Percentiles rank a stretch among this genome's conserved stretches.
phyloP scores from a whole-genome alignment of 2,888 invertebrate species.

The Hipparchia sbordonii region DNA sequence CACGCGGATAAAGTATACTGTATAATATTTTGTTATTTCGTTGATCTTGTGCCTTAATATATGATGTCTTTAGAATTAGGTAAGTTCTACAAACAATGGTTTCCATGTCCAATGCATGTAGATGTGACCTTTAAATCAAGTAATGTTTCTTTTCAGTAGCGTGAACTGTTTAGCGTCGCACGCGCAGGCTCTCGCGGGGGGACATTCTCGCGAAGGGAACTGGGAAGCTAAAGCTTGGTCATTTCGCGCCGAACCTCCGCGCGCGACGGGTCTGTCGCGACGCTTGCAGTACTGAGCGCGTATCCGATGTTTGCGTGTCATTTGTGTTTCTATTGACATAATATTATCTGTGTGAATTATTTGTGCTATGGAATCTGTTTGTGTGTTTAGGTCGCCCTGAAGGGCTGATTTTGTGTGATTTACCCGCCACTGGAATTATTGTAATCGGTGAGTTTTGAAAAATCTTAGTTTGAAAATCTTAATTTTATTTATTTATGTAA shows the following conservation, averaged over 20 bases:
- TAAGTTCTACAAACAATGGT: background rate
- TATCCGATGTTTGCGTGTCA: conserved; percentile 59
- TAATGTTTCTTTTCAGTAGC: conserved; percentile 20
- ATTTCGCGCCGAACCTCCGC: conserved; percentile 77
- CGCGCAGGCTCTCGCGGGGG: conserved; percentile 44
- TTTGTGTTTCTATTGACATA: conserved; percentile 51
- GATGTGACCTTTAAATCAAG: conserved; percentile 10
- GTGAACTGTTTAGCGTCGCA: conserved; percentile 37
- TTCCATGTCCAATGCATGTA: background rate
- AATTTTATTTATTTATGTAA: too few species aligned
- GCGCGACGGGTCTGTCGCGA: conserved; percentile 74
- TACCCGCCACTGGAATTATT: conserved; percentile 48
- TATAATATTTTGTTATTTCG: too few species aligned
- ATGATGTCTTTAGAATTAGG: too few species aligned
- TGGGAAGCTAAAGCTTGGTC: conserved; percentile 41
- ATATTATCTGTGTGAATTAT: conserved; percentile 56
- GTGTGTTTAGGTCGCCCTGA: conserved; percentile 64
- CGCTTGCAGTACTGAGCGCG: conserved; percentile 63
- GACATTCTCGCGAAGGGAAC: conserved; percentile 20
- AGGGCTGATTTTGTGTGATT: conserved; percentile 58
- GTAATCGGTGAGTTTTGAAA: conserved; percentile 54
- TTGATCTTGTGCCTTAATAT: too few species aligned
- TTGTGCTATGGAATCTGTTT: conserved; percentile 68
- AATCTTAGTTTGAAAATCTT: background rate
- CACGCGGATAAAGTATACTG: too few species aligned